Evolutionary conservation across 2,113 vertebrate genomes (phyloP), one percentile per base, ranked within the genome.

Genomic region (Rostratula benghalensis): DNA sequence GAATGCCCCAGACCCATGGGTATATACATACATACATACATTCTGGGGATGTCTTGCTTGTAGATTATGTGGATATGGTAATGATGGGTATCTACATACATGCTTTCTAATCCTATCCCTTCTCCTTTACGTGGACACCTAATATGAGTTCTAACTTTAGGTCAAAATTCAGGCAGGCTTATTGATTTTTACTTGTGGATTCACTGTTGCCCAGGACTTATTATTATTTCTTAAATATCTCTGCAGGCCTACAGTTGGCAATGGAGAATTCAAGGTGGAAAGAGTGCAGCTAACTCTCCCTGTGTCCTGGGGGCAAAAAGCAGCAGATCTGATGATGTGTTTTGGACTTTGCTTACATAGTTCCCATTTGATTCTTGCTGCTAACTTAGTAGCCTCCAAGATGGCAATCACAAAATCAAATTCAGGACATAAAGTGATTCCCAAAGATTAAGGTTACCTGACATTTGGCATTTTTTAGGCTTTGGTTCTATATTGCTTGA

Each of bases 1-100:
- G 39, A 10, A 4, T 61, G 60, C 9, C 28, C 15, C 24, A 61
- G 78, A 87, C n/a, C 45, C 46, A 39, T 20, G 13, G 61, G 56
- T 69, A 48, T 1, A 0, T 43, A 50, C 15, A 4, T 13, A 25
- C 0, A 1, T 50, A 24, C 4, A 3, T 10, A 18, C n/a, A 20
- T 67, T 87, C 46, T 71, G 74, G 46, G 27, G 57, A 22, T 3
- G 2, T 69, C n/a, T 75, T 71, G 31, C 8, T 45, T 71, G 24
- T 70, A 27, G 21, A 9, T 84, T 61, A 56, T 51, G 28, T 24
- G 64, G 39, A 7, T 87, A 50, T 60, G 67, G n/a, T 56, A 64
- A 8, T 10, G 30, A 31, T 79, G 43, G 22, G 3, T 67, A 41
- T 28, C 45, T 65, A 5, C 0, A 0, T 11, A 3, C n/a, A 17